Evolutionary conservation across 1,140 invertebrate species (phyloP).

Genomic region (Philotrypesis tridentata): DNA sequence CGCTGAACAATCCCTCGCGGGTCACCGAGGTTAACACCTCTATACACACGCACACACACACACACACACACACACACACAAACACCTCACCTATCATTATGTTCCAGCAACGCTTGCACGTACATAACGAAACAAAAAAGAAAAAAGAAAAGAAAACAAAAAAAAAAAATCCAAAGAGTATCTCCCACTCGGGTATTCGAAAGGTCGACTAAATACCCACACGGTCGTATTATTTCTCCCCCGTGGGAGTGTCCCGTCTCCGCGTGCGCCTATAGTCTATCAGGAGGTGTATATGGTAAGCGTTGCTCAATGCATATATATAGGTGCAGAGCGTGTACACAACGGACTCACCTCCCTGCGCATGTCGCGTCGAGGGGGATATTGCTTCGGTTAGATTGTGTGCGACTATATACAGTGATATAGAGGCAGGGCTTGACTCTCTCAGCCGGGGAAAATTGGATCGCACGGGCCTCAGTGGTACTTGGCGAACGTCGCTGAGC

Average conservation of each 20-base stretch:
- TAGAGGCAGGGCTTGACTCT: neutral
- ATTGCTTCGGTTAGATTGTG: neutral
- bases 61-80: no score
- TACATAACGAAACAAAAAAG: no score
- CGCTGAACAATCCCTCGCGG: neutral
- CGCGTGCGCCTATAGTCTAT: no score
- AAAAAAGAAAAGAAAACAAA: no score
- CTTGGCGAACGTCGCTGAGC: slow-evolving; percentile 43
- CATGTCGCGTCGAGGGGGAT: neutral
- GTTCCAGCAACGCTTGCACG: no score
- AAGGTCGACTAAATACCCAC: neutral
- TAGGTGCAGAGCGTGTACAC: no score
- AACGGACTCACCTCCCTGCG: neutral
- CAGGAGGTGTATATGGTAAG: neutral
- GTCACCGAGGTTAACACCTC: neutral
- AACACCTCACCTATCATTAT: no score
- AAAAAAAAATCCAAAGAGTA: neutral
- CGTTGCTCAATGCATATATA: neutral
- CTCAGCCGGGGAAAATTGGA: neutral
- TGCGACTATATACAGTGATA: neutral
- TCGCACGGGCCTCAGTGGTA: slow-evolving; percentile 30
- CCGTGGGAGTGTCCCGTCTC: neutral
- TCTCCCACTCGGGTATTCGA: neutral
- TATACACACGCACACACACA: neutral
- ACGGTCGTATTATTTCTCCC: neutral